Conservation (phyloP, 2,113 vertebrate species). For the Telmatochromis bifrenatus region DNA sequence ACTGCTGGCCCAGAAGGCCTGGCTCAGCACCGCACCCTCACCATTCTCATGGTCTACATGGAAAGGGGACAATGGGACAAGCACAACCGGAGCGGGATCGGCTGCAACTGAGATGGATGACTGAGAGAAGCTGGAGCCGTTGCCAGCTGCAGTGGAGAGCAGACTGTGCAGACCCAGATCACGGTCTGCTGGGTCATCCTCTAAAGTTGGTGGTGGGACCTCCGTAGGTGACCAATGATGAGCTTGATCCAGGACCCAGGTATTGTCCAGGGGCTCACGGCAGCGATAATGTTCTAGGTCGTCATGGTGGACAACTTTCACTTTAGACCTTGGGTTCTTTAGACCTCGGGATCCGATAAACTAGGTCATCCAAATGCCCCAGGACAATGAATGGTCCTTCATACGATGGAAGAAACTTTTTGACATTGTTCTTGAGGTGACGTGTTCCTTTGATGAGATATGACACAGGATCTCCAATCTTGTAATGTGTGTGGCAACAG, state of each 20-base stretch:
- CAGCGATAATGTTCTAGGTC: no score
- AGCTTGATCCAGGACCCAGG: not conserved
- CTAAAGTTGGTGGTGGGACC: no score
- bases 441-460: no score
- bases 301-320: no score
- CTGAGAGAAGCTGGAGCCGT: rapidly evolving
- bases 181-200: not conserved
- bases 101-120: not conserved
- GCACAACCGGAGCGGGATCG: rapidly evolving
- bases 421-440: no score
- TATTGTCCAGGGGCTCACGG: not conserved
- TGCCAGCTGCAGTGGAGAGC: not conserved
- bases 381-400: no score
- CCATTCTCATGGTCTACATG: not conserved
- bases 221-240: not conserved
- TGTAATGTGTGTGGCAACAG: no score
- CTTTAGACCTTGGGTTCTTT: no score
- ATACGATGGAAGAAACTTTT: no score
- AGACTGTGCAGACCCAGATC: not conserved
- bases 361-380: not conserved
- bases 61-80: not conserved
- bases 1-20: not conserved
- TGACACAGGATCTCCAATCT: no score
- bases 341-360: no score
- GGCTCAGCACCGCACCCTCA: not conserved